Percentiles rank a stretch among this genome's conserved stretches.
Conservation (phyloP, 2,113 vertebrate species). For the Hippocampus abdominalis region DNA sequence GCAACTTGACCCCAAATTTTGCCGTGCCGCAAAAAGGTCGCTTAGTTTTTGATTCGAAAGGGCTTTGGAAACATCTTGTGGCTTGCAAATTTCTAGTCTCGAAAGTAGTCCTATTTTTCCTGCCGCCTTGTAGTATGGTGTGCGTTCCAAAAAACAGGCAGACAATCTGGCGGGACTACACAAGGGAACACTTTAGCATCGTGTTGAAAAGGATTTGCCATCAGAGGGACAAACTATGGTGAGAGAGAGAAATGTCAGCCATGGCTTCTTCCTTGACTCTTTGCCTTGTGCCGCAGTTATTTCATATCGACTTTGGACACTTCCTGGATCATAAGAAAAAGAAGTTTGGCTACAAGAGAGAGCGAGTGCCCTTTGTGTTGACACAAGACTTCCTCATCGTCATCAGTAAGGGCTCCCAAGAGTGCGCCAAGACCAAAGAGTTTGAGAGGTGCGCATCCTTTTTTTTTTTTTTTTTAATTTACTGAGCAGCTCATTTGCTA, state of each 20-base stretch:
- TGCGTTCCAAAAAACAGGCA: too few relatives aligned
- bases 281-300: conserved; percentile 76
- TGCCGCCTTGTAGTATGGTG: too few relatives aligned
- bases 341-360: conserved; percentile 98
- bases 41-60: too few relatives aligned
- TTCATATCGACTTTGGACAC: conserved; percentile 98
- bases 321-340: conserved; percentile 99
- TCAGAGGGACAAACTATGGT: not conserved
- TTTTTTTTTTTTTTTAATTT: not conserved
- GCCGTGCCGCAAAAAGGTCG: not conserved
- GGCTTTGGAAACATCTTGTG: too few relatives aligned
- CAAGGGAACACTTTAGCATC: not conserved
- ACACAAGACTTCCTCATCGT: conserved; percentile 98
- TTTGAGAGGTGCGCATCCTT: conserved; percentile 85
- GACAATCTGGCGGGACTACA: too few relatives aligned
- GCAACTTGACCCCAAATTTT: too few relatives aligned
- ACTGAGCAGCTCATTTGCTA: not conserved
- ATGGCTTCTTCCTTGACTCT: not conserved
- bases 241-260: not conserved
- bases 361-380: conserved; percentile 94
- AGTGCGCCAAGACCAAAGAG: conserved; percentile 96
- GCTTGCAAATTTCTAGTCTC: too few relatives aligned
- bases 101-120: too few relatives aligned
- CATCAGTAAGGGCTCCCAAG: conserved; percentile 97
- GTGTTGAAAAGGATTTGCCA: not conserved